Percentiles rank a stretch among this genome's conserved stretches.
These are phyloP conservation scores for Barypeithes pellucidus DNA, from an alignment of 2,888 invertebrate genomes.

Conservation along the genomic window DNA sequence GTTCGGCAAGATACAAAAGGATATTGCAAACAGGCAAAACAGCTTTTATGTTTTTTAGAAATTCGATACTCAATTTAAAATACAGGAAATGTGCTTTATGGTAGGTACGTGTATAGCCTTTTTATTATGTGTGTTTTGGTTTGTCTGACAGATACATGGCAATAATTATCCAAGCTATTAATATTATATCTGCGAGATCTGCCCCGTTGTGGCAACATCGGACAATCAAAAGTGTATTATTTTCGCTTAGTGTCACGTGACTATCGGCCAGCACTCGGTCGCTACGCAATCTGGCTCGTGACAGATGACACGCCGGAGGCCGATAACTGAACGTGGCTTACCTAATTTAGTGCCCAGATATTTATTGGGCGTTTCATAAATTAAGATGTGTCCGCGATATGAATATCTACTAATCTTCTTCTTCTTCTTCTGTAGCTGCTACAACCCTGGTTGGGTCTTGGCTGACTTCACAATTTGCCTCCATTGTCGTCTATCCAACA, in stretches of 20 bases:
- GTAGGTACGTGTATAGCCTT: neutral
- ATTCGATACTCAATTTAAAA: constrained; percentile 33
- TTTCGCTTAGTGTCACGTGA: constrained; percentile 31
- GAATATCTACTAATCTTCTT: constrained; percentile 9
- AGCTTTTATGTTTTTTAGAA: constrained; percentile 30
- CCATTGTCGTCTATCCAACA: too few relatives aligned
- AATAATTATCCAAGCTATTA: too few relatives aligned
- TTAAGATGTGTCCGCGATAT: constrained; percentile 28
- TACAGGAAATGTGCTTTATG: neutral
- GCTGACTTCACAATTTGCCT: too few relatives aligned
- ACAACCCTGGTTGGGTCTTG: too few relatives aligned
- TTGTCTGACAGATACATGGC: too few relatives aligned
- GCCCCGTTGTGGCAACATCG: constrained; percentile 25
- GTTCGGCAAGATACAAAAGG: constrained; percentile 23
- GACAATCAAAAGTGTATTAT: constrained; percentile 28
- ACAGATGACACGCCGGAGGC: constrained; percentile 43
- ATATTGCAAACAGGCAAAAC: constrained; percentile 20
- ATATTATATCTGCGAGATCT: too few relatives aligned
- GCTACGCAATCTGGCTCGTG: constrained; percentile 39
- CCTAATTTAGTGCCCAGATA: constrained; percentile 39
- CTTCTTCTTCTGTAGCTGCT: too few relatives aligned
- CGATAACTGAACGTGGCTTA: constrained; percentile 35
- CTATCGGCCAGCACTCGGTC: constrained; percentile 26
- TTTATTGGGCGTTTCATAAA: constrained; percentile 35
- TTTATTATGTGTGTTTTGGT: neutral